Conservation (phyloP, 2,113 vertebrate species). For the Sylvietta virens region DNA sequence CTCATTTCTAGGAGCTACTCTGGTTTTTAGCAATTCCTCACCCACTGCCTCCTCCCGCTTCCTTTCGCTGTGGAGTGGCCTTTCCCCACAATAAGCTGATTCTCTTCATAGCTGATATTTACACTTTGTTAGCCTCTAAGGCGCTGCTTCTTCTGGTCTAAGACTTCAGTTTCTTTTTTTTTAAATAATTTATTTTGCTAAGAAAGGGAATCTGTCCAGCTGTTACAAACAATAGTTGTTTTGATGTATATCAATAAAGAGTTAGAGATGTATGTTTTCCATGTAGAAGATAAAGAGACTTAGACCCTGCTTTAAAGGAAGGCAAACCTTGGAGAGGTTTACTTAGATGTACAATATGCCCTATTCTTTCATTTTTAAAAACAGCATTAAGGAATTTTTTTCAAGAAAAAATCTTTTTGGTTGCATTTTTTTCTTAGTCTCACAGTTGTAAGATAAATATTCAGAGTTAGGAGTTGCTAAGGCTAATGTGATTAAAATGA, state of each 20-base stretch:
- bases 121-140: neutral
- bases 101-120: constrained; percentile 1
- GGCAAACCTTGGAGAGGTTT: constrained; percentile 31
- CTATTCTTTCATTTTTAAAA: constrained; percentile 27
- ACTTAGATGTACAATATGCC: neutral
- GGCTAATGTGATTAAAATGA: constrained; percentile 44
- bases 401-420: neutral
- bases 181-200: neutral
- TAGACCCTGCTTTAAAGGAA: constrained; percentile 8
- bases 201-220: constrained; percentile 7
- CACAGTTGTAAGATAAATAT: neutral
- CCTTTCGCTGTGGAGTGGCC: neutral
- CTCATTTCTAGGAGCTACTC: neutral
- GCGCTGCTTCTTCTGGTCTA: neutral
- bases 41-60: neutral
- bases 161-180: neutral
- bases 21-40: neutral
- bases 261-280: neutral
- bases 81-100: constrained; percentile 11
- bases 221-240: neutral
- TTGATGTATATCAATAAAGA: constrained; percentile 12
- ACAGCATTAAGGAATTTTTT: neutral
- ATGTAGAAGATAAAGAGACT: neutral
- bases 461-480: constrained; percentile 37
- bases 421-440: neutral